These are phyloP conservation scores for Tetrapedia diversipes DNA, from an alignment of 2,888 invertebrate genomes.

Conservation along the genomic window DNA sequence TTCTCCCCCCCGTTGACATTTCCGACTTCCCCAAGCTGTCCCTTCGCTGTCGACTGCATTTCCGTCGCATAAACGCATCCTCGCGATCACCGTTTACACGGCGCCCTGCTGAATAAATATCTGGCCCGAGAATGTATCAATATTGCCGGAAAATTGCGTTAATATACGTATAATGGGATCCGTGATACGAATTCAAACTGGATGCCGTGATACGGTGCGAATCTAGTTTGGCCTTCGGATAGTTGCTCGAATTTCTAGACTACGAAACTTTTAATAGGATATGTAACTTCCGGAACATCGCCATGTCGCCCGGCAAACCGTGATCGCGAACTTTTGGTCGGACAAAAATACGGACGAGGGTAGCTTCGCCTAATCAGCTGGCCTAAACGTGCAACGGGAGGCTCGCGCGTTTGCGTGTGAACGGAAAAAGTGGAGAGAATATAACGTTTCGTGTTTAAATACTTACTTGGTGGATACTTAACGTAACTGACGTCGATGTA, in stretches of 20 bases:
- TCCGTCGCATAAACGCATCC: neutral
- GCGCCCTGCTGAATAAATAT: neutral
- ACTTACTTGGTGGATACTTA: constrained; percentile 87
- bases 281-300: neutral
- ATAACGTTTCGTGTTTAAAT: neutral
- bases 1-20: neutral
- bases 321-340: neutral
- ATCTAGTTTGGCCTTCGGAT: neutral
- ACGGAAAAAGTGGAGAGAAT: neutral
- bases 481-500: constrained; percentile 90
- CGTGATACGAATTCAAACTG: constrained; percentile 13
- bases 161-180: neutral
- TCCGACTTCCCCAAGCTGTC: constrained; percentile 8
- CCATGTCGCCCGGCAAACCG: neutral
- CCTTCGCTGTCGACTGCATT: neutral
- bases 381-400: too few species aligned
- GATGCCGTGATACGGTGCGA: neutral
- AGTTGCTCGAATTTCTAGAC: constrained; percentile 5
- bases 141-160: neutral
- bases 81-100: neutral
- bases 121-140: neutral
- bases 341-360: neutral
- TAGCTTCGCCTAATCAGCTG: too few species aligned
- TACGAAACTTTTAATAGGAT: constrained; percentile 15
- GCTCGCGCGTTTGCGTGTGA: too few species aligned